phyloP scores from a whole-genome alignment of 2,113 vertebrate genomes.

The Petaurus breviceps region DNA sequence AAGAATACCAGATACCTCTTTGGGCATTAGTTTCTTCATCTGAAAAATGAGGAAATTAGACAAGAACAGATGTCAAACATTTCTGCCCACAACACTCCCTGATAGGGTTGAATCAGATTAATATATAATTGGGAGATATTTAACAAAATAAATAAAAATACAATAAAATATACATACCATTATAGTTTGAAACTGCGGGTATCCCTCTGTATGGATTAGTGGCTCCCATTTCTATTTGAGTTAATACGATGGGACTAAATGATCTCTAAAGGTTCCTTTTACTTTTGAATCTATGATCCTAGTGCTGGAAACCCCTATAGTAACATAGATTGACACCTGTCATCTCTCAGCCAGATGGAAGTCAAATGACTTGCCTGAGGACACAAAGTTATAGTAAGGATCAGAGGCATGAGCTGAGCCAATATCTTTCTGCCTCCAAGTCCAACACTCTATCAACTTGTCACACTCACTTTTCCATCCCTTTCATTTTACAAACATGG shows the following conservation, averaged over 20 bases:
- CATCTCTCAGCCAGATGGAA: background rate
- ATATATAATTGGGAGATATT: background rate
- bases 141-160: background rate
- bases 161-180: background rate
- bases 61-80: background rate
- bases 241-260: background rate
- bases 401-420: background rate
- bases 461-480: background rate
- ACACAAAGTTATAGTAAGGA: background rate
- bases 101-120: background rate
- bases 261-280: background rate
- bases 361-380: background rate
- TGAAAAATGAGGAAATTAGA: background rate
- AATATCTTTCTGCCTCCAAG: background rate
- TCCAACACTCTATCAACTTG: background rate
- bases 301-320: background rate
- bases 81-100: background rate
- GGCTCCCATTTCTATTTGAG: background rate
- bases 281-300: background rate
- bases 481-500: background rate
- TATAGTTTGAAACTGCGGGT: background rate
- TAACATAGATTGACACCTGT: background rate
- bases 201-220: background rate
- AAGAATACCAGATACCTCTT: background rate
- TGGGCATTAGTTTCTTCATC: background rate